phyloP scores from a whole-genome alignment of 2,113 vertebrate genomes.

The Tetrax tetrax region DNA sequence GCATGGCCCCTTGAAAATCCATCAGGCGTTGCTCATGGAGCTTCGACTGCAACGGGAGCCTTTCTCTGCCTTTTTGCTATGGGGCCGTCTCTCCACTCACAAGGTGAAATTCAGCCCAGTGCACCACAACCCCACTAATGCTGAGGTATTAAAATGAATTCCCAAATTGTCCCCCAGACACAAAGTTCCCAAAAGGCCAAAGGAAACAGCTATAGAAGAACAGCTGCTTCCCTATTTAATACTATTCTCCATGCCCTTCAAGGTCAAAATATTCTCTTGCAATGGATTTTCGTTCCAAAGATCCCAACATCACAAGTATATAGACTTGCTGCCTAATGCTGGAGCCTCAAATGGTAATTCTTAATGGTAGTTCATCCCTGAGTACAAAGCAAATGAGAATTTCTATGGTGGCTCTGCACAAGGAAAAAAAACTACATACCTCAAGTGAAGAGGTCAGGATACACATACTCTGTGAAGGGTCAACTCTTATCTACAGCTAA shows the following conservation, averaged over 20 bases:
- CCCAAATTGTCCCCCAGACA: neutral
- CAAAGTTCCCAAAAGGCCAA: neutral
- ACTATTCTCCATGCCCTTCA: neutral
- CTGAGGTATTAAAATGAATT: neutral
- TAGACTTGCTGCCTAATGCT: neutral
- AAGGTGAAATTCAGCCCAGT: neutral
- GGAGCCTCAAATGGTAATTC: neutral
- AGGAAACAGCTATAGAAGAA: neutral
- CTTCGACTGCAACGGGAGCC: neutral
- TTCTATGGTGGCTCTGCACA: neutral
- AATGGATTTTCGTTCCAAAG: neutral
- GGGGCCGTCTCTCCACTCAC: neutral
- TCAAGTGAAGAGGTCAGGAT: neutral
- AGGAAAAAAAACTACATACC: neutral
- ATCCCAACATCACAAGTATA: neutral
- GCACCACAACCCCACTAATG: neutral
- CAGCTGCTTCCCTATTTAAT: neutral
- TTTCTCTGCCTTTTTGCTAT: neutral
- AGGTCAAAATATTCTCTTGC: neutral
- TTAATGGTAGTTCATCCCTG: neutral
- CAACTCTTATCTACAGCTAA: neutral
- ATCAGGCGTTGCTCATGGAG: neutral
- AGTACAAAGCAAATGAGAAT: neutral
- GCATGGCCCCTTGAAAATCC: neutral
- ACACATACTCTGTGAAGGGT: neutral